Percentiles rank a stretch among this genome's conserved stretches.
These are phyloP conservation scores for Chydorus sphaericus DNA, from an alignment of 2,888 invertebrate genomes.

Conservation along the genomic window DNA sequence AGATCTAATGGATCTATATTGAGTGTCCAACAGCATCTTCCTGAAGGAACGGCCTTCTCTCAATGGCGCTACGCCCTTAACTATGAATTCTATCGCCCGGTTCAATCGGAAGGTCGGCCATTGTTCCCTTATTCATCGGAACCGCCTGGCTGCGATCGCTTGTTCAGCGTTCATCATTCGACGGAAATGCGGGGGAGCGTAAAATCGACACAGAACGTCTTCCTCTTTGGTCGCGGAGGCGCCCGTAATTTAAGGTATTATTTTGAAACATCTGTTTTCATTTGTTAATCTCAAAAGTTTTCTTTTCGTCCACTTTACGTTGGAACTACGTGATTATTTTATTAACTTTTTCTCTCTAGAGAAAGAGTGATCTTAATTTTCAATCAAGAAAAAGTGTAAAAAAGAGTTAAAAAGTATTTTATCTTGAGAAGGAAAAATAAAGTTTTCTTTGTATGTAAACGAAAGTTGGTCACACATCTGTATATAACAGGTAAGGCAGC, in stretches of 20 bases:
- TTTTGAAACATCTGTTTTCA: constrained; percentile 11
- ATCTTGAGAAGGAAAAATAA: no score
- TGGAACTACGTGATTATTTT: no score
- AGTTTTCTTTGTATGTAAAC: no score
- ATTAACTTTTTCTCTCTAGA: no score
- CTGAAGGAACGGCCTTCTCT: constrained; percentile 66
- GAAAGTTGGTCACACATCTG: no score
- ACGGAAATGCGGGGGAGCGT: constrained; percentile 30
- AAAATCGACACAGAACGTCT: constrained; percentile 65
- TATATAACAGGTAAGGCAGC: no score
- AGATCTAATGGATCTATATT: constrained; percentile 64
- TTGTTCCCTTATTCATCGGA: constrained; percentile 23
- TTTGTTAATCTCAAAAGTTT: background rate
- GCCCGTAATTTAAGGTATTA: constrained; percentile 48
- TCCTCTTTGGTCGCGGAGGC: constrained; percentile 72
- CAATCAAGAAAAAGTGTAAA: no score
- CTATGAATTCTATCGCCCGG: constrained; percentile 78
- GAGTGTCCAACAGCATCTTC: constrained; percentile 60
- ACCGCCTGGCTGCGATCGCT: constrained; percentile 57
- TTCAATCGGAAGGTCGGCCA: constrained; percentile 59
- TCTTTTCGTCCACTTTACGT: background rate
- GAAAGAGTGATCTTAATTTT: no score
- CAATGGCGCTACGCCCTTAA: constrained; percentile 69
- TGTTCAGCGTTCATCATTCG: constrained; percentile 38
- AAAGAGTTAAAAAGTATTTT: no score